Base-by-base conservation (phyloP, 2,113 vertebrate species). In the Notothenia rossii region DNA sequence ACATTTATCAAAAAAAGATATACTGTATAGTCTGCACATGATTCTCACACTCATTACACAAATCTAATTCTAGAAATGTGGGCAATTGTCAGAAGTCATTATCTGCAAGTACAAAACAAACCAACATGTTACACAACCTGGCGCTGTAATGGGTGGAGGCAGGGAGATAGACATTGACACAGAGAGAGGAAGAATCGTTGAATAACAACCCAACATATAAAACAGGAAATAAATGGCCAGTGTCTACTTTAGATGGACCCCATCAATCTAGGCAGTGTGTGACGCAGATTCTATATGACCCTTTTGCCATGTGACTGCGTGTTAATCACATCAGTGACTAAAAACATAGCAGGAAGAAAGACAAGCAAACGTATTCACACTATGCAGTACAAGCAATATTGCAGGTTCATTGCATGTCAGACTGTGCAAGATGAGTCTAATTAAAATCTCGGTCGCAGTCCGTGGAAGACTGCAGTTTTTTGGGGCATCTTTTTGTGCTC, bases 51-150 rank as follows among this genome's bases (percentile, higher is more conserved):
- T 75, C 13, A 48, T 62, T 43, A 66, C 74, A 86, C 75, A 62
- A 69, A 87, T 84, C 75, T 82, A 72, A 84, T 87, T 87, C 80
- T 61, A 87, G 75, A 84, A 91, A 80, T 79, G 87, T 87, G 83
- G 70, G 88, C 75, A 84, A 86, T 82, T 91, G 88, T 93, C 91
- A 88, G 87, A 80, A 82, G 86, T 76, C 89, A 79, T 88, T 77
- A 81, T 89, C 70, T 59, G 65, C 18, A 11, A 72, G 56, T 68
- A 83, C 63, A 79, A 89, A 91, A 86, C 86, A 82, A 77, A 85
- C 59, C 77, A 74, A 73, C 83, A 75, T 86, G 77, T 87, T 87
- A 75, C 83, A 86, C 86, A 91, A 85, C 82, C 84, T 87, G 81
- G 45, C 14, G 7, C 58, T 77, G 25, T 62, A 56, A 64, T 74